Evolutionary conservation across 2,797 vertebrate genomes (phyloP).

Genomic region (Pangasius mekongensis): DNA sequence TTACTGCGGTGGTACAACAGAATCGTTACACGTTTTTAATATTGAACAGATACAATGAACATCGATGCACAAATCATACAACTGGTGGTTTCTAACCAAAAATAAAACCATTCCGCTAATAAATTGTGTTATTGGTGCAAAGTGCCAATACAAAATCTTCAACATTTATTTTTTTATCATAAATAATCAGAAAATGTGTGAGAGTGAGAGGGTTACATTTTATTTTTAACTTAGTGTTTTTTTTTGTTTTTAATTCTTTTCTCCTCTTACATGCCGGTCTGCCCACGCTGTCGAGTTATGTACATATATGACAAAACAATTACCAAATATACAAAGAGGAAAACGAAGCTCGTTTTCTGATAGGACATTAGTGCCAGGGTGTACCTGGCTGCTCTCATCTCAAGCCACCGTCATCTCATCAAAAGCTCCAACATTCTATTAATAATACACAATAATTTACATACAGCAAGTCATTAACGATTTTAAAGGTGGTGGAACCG

Average conservation of each 20-base stretch:
- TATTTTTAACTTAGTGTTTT: constrained; percentile 37
- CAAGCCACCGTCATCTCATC: constrained; percentile 61
- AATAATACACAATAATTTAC: constrained; percentile 83
- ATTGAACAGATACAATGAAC: constrained; percentile 96
- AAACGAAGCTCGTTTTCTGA: constrained; percentile 81
- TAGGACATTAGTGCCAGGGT: constrained; percentile 61
- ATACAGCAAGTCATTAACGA: constrained; percentile 86
- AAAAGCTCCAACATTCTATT: constrained; percentile 69
- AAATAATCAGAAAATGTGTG: constrained; percentile 88
- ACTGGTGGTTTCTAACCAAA: constrained; percentile 67
- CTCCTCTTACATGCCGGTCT: constrained; percentile 88
- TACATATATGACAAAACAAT: constrained; percentile 99
- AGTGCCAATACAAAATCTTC: constrained; percentile 95
- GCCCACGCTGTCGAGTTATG: constrained; percentile 93
- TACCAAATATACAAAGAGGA: constrained; percentile 98
- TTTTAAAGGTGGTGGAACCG: constrained; percentile 79
- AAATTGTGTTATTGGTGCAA: constrained; percentile 99
- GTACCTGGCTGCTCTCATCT: constrained; percentile 61
- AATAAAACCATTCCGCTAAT: constrained; percentile 83
- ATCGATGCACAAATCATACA: constrained; percentile 93
- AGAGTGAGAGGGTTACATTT: constrained; percentile 85
- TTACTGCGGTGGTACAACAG: constrained; percentile 95
- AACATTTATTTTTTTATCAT: constrained; percentile 74
- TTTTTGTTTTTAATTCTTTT: constrained; percentile 63
- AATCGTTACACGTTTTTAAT: constrained; percentile 88